These are phyloP conservation scores for Sus scrofa DNA, from an alignment of 2,113 vertebrate genomes.

Conservation along the genomic window T2T-Sscrofa CM000816.6:47076001-47076500, in stretches of 20 bases:
- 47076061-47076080: slow-evolving; percentile 71
- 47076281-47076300: background rate
- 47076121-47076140: slow-evolving; percentile 89
- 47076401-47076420: background rate
- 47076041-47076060: slow-evolving; percentile 72
- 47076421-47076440: slow-evolving; percentile 4
- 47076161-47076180: slow-evolving; percentile 90
- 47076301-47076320: slow-evolving; percentile 23
- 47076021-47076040: slow-evolving; percentile 81
- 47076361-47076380: background rate
- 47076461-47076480: slow-evolving; percentile 37
- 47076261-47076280: background rate
- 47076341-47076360: background rate
- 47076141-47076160: slow-evolving; percentile 87
- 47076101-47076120: slow-evolving; percentile 93
- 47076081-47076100: slow-evolving; percentile 90
- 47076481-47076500: slow-evolving; percentile 7
- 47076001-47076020: slow-evolving; percentile 68
- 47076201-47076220: slow-evolving; percentile 76
- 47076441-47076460: slow-evolving; percentile 35
- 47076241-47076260: slow-evolving; percentile 80
- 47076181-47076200: slow-evolving; percentile 86
- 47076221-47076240: slow-evolving; percentile 72
- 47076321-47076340: background rate
- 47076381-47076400: background rate